phyloP scores from a whole-genome alignment of 2,888 invertebrate genomes.

The Linyphia triangularis region DNA sequence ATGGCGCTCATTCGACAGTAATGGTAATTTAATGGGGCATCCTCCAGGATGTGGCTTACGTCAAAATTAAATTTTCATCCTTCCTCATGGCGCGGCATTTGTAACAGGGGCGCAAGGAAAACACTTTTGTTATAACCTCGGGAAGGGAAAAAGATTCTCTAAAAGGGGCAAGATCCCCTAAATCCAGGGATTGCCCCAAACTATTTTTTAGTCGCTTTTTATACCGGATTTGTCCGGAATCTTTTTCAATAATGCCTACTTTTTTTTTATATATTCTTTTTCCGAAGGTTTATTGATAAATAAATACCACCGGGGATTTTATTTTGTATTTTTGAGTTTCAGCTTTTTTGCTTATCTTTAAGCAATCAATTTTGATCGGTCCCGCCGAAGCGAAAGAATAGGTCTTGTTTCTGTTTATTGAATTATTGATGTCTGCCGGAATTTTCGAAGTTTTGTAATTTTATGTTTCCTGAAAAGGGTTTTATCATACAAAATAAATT shows the following conservation, averaged over 20 bases:
- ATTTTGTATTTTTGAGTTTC: background rate
- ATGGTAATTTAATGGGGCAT: conserved; percentile 75
- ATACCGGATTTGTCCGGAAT: conserved; percentile 21
- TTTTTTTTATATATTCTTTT: conserved; percentile 16
- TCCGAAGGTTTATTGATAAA: conserved; percentile 61
- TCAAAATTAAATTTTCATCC: conserved; percentile 76
- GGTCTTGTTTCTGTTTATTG: conserved; percentile 20
- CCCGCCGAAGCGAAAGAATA: background rate
- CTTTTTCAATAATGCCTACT: conserved; percentile 24
- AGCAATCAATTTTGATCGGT: conserved; percentile 37
- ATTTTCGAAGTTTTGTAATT: background rate
- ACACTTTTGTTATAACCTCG: conserved; percentile 67
- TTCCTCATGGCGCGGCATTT: conserved; percentile 67
- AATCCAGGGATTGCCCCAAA: conserved; percentile 62
- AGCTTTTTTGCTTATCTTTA: conserved; percentile 7
- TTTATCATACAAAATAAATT: too few species aligned
- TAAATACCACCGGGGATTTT: conserved; percentile 42
- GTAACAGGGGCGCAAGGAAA: conserved; percentile 65
- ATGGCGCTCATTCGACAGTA: conserved; percentile 25
- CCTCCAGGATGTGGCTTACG: conserved; percentile 70
- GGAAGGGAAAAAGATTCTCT: conserved; percentile 35
- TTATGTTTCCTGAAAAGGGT: too few species aligned
- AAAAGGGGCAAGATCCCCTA: conserved; percentile 53
- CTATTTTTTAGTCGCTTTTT: conserved; percentile 57
- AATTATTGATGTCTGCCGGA: background rate